Base-by-base conservation (phyloP, 2,888 invertebrate genomes). In the Dasysyrphus tricinctus region DNA sequence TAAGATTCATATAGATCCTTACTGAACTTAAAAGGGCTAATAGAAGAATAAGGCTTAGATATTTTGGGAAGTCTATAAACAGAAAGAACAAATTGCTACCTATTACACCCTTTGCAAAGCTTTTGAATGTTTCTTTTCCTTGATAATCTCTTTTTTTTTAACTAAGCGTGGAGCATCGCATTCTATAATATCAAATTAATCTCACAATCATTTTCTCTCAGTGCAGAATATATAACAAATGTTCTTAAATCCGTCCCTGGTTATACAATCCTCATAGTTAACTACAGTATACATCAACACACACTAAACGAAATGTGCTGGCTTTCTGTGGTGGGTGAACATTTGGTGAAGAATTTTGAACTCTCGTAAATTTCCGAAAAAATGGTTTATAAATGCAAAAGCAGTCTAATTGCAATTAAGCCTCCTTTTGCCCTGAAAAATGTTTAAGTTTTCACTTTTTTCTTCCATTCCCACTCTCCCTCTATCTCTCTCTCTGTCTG, bases 361-460 rank as follows among this genome's bases (percentile, higher is more conserved):
- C 67, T 69, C 76, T 76, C 80, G 76, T 65, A 76, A 72, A 84
- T 80, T 84, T 59, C 29, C 37, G 6, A 69, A 59, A 47, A 75
- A 74, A 75, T 75, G 56, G 65, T 80, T 80, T 76, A 57, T 69
- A 82, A 86, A 81, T 81, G 69, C 81, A 70, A 72, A 72, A 86
- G 70, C 59, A 79, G 82, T 86, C 51, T 82, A 79, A 86, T 82
- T 86, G 78, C 79, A 59, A 86, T 86, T 86, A 70, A 75, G 78
- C 70, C 63, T 77, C 32, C 63, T 54, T 79, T 79, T 61, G 59
- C 59, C 51, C 51, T 44, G 47, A 24, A 73, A 67, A 77, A 77
- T 56, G 54, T 56, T 63, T 42, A 69, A 78, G 69, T 73, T 77
- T 81, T 63, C 61, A 69, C 37, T 74, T 74, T 59, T 61, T 9